Evolutionary conservation across 2,797 vertebrate genomes (phyloP).

Genomic region (Sarcoramphus papa): DNA sequence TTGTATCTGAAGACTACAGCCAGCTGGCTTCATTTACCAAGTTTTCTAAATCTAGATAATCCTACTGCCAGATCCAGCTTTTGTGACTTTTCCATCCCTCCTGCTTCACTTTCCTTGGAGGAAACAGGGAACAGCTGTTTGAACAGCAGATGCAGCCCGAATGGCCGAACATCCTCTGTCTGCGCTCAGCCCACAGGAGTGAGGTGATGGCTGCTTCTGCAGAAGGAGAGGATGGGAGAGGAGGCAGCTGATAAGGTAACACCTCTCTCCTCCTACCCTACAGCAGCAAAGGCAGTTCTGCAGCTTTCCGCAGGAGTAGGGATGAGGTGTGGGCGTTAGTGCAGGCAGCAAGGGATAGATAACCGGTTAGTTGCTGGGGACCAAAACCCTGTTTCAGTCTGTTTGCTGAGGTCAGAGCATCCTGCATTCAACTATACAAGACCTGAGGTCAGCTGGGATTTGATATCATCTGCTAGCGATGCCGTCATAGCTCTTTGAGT

Average conservation of each 20-base stretch:
- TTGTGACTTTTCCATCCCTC: constrained; percentile 53
- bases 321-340: neutral
- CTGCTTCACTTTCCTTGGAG: constrained; percentile 47
- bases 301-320: neutral
- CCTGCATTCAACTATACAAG: neutral
- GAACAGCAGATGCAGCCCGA: neutral
- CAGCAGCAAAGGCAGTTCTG: neutral
- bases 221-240: neutral
- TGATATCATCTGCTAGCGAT: neutral
- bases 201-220: constrained; percentile 27
- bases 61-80: constrained; percentile 47
- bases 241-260: neutral
- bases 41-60: constrained; percentile 64
- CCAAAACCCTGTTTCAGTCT: neutral
- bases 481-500: neutral
- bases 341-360: neutral
- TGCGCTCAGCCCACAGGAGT: neutral
- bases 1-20: constrained; percentile 36
- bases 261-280: constrained; percentile 4
- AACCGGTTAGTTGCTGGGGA: neutral
- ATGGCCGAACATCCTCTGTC: constrained; percentile 7
- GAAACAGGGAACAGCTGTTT: constrained; percentile 46
- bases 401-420: neutral
- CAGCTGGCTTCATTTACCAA: constrained; percentile 60
- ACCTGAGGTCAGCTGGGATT: neutral